These are phyloP conservation scores for Capitulum mitella DNA, from an alignment of 2,888 invertebrate genomes.

Conservation along the genomic window DNA sequence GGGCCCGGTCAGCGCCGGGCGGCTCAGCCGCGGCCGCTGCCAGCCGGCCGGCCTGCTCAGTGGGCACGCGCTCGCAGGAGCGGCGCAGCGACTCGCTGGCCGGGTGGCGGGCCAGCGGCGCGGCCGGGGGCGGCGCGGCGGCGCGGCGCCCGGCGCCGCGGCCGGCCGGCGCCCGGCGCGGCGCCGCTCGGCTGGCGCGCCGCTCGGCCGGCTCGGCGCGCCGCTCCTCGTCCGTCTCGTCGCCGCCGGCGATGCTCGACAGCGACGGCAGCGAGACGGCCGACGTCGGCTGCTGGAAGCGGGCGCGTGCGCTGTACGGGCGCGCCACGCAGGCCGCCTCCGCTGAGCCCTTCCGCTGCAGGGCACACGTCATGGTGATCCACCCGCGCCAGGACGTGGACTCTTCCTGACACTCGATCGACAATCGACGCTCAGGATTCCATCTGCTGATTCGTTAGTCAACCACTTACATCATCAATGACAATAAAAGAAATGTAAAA, in stretches of 20 bases:
- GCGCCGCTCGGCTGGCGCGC: neutral
- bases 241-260: slow-evolving; percentile 38
- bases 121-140: neutral
- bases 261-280: slow-evolving; percentile 73
- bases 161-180: neutral
- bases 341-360: slow-evolving; percentile 3
- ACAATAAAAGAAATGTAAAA: too few species aligned
- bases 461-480: too few species aligned
- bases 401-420: too few species aligned
- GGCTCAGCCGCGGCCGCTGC: neutral
- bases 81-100: neutral
- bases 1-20: too few species aligned
- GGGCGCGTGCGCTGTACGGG: slow-evolving; percentile 44
- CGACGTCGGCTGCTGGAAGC: slow-evolving; percentile 73
- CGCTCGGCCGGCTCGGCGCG: slow-evolving; percentile 23
- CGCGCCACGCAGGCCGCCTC: slow-evolving; percentile 1
- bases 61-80: neutral
- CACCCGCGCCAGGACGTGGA: too few species aligned
- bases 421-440: too few species aligned
- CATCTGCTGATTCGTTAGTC: too few species aligned
- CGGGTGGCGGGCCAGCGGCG: neutral
- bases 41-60: neutral
- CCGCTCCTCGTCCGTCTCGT: slow-evolving; percentile 29
- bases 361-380: too few species aligned
- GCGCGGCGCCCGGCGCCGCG: neutral